phyloP scores from a whole-genome alignment of 2,888 invertebrate species.

The Melinaea menophilus region DNA sequence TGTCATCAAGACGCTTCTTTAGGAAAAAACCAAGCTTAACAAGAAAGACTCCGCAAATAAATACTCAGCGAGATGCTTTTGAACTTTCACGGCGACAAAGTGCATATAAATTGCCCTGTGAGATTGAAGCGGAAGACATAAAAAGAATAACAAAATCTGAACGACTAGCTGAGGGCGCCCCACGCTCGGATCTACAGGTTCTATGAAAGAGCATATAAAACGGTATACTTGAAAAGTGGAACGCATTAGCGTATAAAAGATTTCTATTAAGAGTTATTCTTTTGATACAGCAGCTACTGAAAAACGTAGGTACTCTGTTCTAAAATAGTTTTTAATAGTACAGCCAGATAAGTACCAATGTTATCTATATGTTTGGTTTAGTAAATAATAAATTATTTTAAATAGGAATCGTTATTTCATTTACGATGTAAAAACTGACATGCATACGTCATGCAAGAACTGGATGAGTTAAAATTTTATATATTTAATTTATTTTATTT shows the following conservation, averaged over 20 bases:
- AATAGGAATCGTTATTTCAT: too few relatives aligned
- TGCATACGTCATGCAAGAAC: too few relatives aligned
- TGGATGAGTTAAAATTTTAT: too few relatives aligned
- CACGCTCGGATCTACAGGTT: constrained; percentile 52
- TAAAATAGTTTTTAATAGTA: too few relatives aligned
- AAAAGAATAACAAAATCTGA: constrained; percentile 50
- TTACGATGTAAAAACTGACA: too few relatives aligned
- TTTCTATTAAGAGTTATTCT: constrained; percentile 24
- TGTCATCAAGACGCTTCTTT: constrained; percentile 75
- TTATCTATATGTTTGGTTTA: too few relatives aligned
- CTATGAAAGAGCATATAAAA: constrained; percentile 45
- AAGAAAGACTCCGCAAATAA: constrained; percentile 66
- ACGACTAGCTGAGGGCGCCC: constrained; percentile 58
- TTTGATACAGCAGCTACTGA: not conserved
- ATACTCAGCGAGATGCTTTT: constrained; percentile 63
- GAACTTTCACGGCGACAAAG: constrained; percentile 67
- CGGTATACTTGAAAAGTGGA: constrained; percentile 31
- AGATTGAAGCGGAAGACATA: constrained; percentile 70
- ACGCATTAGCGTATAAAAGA: constrained; percentile 33
- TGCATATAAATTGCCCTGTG: constrained; percentile 75
- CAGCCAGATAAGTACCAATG: too few relatives aligned
- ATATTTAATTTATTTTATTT: too few relatives aligned
- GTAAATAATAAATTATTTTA: too few relatives aligned
- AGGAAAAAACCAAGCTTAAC: constrained; percentile 67
- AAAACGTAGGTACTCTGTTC: too few relatives aligned